Conservation (phyloP, 1,140 invertebrate species). For the Lepeophtheirus salmonis region DNA sequence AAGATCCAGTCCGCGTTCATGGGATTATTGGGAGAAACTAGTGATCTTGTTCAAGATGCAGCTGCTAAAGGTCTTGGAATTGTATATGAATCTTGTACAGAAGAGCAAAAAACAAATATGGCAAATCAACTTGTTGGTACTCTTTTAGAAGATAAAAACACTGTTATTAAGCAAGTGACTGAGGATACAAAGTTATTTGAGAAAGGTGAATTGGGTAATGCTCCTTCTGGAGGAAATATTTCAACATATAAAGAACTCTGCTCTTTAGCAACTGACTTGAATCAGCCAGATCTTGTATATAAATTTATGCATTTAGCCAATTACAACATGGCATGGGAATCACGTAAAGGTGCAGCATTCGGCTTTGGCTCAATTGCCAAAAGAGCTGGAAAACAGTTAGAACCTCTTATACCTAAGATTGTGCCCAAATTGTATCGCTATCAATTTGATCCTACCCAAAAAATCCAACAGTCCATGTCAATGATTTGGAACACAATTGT, state of each 20-base stretch:
- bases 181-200: constrained; percentile 69
- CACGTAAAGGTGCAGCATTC: constrained; percentile 66
- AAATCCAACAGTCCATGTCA: constrained; percentile 72
- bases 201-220: constrained; percentile 59
- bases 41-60: constrained; percentile 66
- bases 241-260: constrained; percentile 86
- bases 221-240: constrained; percentile 58
- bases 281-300: constrained; percentile 82
- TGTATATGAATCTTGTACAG: constrained; percentile 57
- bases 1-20: constrained; percentile 64
- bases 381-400: constrained; percentile 56
- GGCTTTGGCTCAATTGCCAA: constrained; percentile 64
- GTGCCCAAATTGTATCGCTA: constrained; percentile 67
- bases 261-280: constrained; percentile 72
- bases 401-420: constrained; percentile 57
- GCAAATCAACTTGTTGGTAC: constrained; percentile 58
- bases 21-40: constrained; percentile 66
- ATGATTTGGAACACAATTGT: constrained; percentile 78
- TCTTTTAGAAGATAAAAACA: constrained; percentile 47
- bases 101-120: constrained; percentile 45
- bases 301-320: constrained; percentile 87
- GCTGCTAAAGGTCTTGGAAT: constrained; percentile 72
- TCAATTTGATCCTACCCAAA: constrained; percentile 68
- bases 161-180: constrained; percentile 45
- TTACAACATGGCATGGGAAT: constrained; percentile 81